phyloP scores from a whole-genome alignment of 2,113 vertebrate species.

The Microcebus lehilahytsara region DNA sequence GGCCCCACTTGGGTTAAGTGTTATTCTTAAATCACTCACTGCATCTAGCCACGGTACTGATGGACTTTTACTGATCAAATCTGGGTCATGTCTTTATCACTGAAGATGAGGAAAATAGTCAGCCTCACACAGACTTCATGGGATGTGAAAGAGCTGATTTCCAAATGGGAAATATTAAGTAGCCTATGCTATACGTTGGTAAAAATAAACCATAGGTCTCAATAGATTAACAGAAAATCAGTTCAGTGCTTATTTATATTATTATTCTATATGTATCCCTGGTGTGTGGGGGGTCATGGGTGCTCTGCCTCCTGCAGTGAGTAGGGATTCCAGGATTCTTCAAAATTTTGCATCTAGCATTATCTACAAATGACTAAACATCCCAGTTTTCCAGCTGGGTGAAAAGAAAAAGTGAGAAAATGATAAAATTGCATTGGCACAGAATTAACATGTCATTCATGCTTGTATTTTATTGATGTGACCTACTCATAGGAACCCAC shows the following conservation, averaged over 20 bases:
- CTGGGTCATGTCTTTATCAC: background rate
- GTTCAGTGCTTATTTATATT: background rate
- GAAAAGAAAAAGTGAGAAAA: background rate
- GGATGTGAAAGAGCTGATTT: background rate
- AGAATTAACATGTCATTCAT: background rate
- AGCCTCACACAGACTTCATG: background rate
- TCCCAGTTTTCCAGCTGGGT: background rate
- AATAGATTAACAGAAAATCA: background rate
- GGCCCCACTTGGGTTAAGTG: background rate
- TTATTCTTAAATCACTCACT: background rate
- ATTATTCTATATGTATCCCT: background rate
- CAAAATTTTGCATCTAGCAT: background rate
- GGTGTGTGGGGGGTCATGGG: background rate
- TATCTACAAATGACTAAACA: background rate
- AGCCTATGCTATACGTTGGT: background rate
- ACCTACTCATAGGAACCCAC: background rate
- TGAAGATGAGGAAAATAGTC: background rate
- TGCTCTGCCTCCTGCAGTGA: background rate
- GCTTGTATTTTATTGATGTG: background rate
- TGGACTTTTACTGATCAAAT: conserved; percentile 7
- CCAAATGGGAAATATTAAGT: background rate
- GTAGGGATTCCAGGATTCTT: background rate
- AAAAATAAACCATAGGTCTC: background rate
- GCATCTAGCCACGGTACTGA: background rate
- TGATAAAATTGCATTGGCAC: background rate